These are phyloP conservation scores for Philaenus spumarius DNA, from an alignment of 1,140 invertebrate genomes.

Conservation along the genomic window DNA sequence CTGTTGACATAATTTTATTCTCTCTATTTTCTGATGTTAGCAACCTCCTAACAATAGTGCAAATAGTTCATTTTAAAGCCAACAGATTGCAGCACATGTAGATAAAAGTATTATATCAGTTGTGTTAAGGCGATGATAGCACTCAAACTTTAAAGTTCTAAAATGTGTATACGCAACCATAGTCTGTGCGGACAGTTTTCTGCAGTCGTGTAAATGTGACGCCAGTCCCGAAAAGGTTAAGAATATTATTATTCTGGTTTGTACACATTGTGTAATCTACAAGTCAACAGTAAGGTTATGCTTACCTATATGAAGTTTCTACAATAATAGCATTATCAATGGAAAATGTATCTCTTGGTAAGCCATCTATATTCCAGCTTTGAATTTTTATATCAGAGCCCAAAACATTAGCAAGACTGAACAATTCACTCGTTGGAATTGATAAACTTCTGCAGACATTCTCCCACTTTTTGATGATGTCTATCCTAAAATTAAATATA, in stretches of 20 bases:
- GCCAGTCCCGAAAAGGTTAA: too few relatives aligned
- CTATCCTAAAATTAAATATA: conserved; percentile 13
- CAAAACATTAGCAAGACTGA: conserved; percentile 63
- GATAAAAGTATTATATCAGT: too few relatives aligned
- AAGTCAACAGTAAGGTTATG: neutral
- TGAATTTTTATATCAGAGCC: conserved; percentile 80
- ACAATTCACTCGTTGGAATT: conserved; percentile 71
- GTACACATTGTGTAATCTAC: neutral
- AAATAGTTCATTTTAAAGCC: too few relatives aligned
- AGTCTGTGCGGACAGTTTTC: too few relatives aligned
- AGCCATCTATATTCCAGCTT: conserved; percentile 80
- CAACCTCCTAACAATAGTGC: neutral
- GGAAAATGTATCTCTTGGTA: conserved; percentile 84
- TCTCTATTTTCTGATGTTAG: too few relatives aligned
- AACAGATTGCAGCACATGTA: too few relatives aligned
- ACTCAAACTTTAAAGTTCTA: too few relatives aligned
- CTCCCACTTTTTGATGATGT: conserved; percentile 57
- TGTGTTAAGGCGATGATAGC: too few relatives aligned
- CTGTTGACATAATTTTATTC: too few relatives aligned
- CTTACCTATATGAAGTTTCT: conserved; percentile 35
- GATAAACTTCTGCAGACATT: conserved; percentile 52
- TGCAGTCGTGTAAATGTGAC: too few relatives aligned
- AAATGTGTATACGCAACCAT: too few relatives aligned
- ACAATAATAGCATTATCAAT: conserved; percentile 89
- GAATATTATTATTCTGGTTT: neutral